These are phyloP conservation scores for Numenius arquata DNA, from an alignment of 2,113 vertebrate genomes.

Conservation along the genomic window DNA sequence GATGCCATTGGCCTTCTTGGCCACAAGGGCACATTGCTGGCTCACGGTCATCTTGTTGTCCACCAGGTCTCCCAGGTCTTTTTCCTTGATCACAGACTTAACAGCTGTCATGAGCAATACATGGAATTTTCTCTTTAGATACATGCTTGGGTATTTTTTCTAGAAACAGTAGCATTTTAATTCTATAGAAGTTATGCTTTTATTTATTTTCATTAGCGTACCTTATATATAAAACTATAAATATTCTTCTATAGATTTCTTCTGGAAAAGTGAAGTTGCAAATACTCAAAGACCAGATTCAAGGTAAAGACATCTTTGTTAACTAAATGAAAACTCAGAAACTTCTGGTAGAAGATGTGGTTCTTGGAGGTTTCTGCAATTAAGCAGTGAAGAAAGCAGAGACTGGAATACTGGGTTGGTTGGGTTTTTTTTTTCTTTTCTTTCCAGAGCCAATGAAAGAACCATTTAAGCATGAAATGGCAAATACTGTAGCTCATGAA, in stretches of 20 bases:
- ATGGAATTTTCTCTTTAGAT: neutral
- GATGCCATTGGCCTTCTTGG: too few relatives aligned
- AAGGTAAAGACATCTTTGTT: constrained; percentile 68
- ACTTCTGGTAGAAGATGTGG: neutral
- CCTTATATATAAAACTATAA: neutral
- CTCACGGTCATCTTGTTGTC: too few relatives aligned
- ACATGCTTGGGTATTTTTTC: neutral
- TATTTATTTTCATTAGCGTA: neutral
- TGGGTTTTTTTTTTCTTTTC: neutral
- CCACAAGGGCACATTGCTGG: too few relatives aligned
- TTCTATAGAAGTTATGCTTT: neutral
- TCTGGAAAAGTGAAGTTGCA: constrained; percentile 84
- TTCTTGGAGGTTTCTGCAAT: neutral
- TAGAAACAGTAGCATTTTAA: neutral
- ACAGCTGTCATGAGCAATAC: neutral
- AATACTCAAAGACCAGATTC: constrained; percentile 78
- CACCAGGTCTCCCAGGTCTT: too few relatives aligned
- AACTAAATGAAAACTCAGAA: neutral
- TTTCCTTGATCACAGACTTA: too few relatives aligned
- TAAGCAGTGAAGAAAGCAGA: neutral
- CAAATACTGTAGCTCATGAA: neutral
- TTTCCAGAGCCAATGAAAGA: constrained; percentile 58
- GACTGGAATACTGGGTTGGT: neutral
- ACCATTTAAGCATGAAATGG: neutral
- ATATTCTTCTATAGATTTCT: constrained; percentile 73